Evolutionary conservation across 2,113 vertebrate genomes (phyloP), one percentile per base, ranked within the genome.

Genomic region (Thomomys bottae): DNA sequence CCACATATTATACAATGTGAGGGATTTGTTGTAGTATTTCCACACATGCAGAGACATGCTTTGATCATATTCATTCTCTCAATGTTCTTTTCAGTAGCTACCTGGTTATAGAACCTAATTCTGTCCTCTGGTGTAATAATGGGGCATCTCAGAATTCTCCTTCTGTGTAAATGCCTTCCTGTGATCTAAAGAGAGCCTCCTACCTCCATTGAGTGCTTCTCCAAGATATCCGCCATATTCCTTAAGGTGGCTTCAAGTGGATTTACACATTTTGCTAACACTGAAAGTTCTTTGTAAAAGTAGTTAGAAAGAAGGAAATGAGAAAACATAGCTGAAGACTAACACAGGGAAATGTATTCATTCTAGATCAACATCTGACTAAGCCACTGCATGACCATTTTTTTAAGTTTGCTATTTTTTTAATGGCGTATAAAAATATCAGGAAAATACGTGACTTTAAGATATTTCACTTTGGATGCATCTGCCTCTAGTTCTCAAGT

Each of bases 401-500:
- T 79, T 92, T 82, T 38, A 30, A 87, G 71, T 18, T 79, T 63
- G 79, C 26, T 77, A 26, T n/a, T 90, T 88, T 66, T 75, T 18
- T 36, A 94, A 63, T 73, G 10, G 32, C 32, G 11, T 20, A 54
- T 64, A 61, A 80, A 57, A 70, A 14, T 75, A 6, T 85, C 75
- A 92, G n/a, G n/a, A 70, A 21, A 59, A 70, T 72, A 54, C 20
- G 80, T 38, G 12, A 45, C 36, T 21, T 67, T 87, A 59, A 82
- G 61, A 82, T 77, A 71, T 61, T n/a, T 78, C 59, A 66, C 66
- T 38, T 77, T 45, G 49, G 24, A 75, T 8, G 3, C 5, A 89
- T 73, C 59, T 24, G 59, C 59, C 59, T 61, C 59, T 23, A 61
- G 21, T 23, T 61, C 59, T 26, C 24, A 26, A 24, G 59, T 61